Percentiles rank a stretch among this genome's conserved stretches.
These are phyloP conservation scores for Nomia melanderi DNA, from an alignment of 1,140 invertebrate species.

Conservation along the genomic window DNA sequence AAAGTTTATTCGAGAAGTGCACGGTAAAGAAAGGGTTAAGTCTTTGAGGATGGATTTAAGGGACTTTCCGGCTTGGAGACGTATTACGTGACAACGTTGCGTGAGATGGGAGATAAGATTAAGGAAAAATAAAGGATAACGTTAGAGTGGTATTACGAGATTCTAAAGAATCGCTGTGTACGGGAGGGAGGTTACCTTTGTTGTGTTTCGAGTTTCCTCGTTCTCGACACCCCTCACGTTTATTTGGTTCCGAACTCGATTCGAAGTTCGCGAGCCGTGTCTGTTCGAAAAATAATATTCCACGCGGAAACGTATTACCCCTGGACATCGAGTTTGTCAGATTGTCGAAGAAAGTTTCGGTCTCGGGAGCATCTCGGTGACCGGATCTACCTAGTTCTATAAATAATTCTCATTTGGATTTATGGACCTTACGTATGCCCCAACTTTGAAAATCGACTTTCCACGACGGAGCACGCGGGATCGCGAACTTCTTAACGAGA, in stretches of 20 bases:
- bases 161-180: too few relatives aligned
- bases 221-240: constrained; percentile 16
- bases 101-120: too few relatives aligned
- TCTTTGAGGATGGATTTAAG: too few relatives aligned
- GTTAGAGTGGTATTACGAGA: too few relatives aligned
- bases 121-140: too few relatives aligned
- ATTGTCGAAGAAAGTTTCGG: constrained; percentile 64
- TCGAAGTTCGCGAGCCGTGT: constrained; percentile 49
- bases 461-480: background rate
- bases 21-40: too few relatives aligned
- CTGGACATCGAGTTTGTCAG: constrained; percentile 52
- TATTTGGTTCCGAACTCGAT: constrained; percentile 57
- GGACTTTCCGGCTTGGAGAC: too few relatives aligned
- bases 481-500: constrained; percentile 51
- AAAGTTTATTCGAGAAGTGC: too few relatives aligned
- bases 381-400: constrained; percentile 61
- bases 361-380: constrained; percentile 58
- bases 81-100: too few relatives aligned
- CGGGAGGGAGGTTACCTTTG: background rate
- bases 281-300: constrained; percentile 62
- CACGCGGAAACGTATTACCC: constrained; percentile 42
- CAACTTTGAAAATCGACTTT: constrained; percentile 49
- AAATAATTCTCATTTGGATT: constrained; percentile 76
- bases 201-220: background rate
- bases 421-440: constrained; percentile 64